Conservation (phyloP, 2,113 vertebrate species). For the Nothoprocta perdicaria region DNA sequence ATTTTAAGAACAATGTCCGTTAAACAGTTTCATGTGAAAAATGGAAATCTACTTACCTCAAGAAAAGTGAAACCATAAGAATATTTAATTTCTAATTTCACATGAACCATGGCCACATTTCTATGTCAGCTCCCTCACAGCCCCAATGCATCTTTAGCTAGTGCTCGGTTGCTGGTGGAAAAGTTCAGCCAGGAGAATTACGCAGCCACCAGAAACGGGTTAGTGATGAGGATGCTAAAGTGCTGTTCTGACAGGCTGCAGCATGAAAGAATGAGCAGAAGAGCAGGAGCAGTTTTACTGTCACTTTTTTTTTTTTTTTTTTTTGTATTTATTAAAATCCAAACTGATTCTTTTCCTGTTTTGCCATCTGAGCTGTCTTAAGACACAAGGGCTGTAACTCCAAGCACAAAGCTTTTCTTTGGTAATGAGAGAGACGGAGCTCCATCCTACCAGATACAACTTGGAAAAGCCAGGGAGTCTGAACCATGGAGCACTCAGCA, state of each 20-base stretch:
- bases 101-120: background rate
- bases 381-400: background rate
- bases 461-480: background rate
- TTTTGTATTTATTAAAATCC: too few species aligned
- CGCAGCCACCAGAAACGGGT: background rate
- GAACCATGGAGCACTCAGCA: background rate
- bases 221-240: background rate
- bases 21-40: constrained; percentile 67
- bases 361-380: accelerated
- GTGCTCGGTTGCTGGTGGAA: background rate
- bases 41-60: constrained; percentile 61
- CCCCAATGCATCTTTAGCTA: background rate
- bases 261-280: background rate
- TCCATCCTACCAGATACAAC: background rate
- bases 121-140: background rate
- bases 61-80: constrained; percentile 56
- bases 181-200: background rate
- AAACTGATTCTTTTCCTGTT: too few species aligned
- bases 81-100: constrained; percentile 63
- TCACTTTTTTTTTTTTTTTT: too few species aligned
- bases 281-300: background rate
- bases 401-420: background rate
- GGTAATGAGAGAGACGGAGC: background rate
- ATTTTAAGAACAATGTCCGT: constrained; percentile 55
- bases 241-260: background rate